Percentiles rank a stretch among this genome's conserved stretches.
These are phyloP conservation scores for Acanthoscelides obtectus DNA, from an alignment of 2,888 invertebrate genomes.

Conservation along the genomic window DNA sequence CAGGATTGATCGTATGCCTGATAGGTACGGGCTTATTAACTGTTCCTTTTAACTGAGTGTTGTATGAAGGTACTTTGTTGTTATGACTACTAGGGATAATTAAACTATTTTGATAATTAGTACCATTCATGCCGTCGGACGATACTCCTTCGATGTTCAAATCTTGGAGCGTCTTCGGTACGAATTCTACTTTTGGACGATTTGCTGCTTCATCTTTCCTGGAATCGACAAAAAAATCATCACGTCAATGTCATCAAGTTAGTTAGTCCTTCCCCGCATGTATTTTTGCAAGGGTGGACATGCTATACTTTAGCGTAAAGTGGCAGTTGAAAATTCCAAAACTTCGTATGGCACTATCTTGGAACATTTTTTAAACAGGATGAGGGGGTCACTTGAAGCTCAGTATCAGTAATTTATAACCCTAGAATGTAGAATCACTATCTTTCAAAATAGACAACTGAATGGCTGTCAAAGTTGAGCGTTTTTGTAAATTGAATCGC, in stretches of 20 bases:
- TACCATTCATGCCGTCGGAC: slow-evolving; percentile 62
- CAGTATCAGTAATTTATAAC: no score
- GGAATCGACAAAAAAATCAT: slow-evolving; percentile 32
- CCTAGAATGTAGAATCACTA: no score
- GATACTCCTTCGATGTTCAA: slow-evolving; percentile 73
- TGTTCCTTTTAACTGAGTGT: slow-evolving; percentile 34
- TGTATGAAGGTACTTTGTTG: slow-evolving; percentile 26
- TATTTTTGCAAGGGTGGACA: slow-evolving; percentile 1
- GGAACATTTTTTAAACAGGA: no score
- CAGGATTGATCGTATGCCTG: slow-evolving; percentile 42
- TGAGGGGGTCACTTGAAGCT: no score
- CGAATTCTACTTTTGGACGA: slow-evolving; percentile 86
- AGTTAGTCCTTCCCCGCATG: background rate
- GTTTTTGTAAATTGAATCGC: no score
- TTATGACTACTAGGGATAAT: slow-evolving; percentile 25
- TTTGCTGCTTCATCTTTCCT: slow-evolving; percentile 86
- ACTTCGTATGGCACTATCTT: background rate
- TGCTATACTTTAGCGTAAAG: no score
- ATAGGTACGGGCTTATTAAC: slow-evolving; percentile 37
- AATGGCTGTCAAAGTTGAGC: no score
- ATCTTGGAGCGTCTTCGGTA: slow-evolving; percentile 86
- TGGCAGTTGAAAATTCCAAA: no score
- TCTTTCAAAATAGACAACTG: no score
- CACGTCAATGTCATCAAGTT: background rate
- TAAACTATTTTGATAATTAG: slow-evolving; percentile 39